phyloP scores from a whole-genome alignment of 2,888 invertebrate species.

The Therioaphis trifolii region DNA sequence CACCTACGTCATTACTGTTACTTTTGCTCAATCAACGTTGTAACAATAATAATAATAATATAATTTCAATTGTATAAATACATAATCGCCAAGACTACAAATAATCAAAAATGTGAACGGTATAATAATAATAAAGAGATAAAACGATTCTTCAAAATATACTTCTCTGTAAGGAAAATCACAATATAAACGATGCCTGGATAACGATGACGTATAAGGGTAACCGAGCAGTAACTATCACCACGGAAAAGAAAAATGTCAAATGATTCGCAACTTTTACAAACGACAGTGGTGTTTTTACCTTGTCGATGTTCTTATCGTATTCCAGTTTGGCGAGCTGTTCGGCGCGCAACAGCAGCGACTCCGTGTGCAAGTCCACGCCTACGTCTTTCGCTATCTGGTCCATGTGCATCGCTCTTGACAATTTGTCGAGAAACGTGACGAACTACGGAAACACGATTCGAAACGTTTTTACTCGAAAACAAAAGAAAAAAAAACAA shows the following conservation, averaged over 20 bases:
- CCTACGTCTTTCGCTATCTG: slow-evolving; percentile 84
- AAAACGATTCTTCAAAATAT: slow-evolving; percentile 40
- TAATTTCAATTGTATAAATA: not conserved
- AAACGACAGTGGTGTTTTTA: slow-evolving; percentile 68
- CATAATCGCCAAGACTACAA: slow-evolving; percentile 18
- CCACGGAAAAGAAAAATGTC: slow-evolving; percentile 43
- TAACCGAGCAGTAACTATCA: slow-evolving; percentile 63
- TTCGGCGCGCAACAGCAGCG: slow-evolving; percentile 85
- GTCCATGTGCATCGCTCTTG: slow-evolving; percentile 85
- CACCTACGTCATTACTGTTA: not conserved
- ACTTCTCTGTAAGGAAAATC: slow-evolving; percentile 62
- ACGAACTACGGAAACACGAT: slow-evolving; percentile 74
- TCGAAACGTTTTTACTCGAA: not conserved
- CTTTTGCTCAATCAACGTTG: slow-evolving; percentile 9
- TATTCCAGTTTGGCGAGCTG: slow-evolving; percentile 84
- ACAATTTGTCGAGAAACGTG: slow-evolving; percentile 84
- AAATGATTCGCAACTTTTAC: slow-evolving; percentile 16
- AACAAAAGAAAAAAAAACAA: slow-evolving; percentile 25
- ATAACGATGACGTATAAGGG: slow-evolving; percentile 61
- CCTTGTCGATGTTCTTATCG: slow-evolving; percentile 86
- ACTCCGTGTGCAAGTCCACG: slow-evolving; percentile 85
- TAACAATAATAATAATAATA: not conserved
- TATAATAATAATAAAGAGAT: slow-evolving; percentile 11
- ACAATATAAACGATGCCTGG: slow-evolving; percentile 60
- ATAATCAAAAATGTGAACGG: slow-evolving; percentile 41